Percentiles rank a stretch among this genome's conserved stretches.
These are phyloP conservation scores for Leptura quadrifasciata DNA, from an alignment of 2,888 invertebrate genomes.

Conservation along the genomic window DNA sequence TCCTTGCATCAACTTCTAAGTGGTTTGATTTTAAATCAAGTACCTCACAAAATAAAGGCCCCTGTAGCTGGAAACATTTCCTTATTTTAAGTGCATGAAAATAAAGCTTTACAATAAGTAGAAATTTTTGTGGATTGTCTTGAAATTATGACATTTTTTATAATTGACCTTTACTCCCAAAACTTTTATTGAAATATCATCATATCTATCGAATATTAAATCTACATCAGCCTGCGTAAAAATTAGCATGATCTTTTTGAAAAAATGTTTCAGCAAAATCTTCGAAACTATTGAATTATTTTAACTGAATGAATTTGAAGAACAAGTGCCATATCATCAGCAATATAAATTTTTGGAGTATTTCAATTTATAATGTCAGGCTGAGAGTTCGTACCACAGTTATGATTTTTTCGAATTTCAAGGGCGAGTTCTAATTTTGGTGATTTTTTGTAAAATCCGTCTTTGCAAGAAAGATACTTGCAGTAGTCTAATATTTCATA, in stretches of 20 bases:
- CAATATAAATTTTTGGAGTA: background rate
- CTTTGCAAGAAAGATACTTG: background rate
- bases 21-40: too few species aligned
- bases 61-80: too few species aligned
- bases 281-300: background rate
- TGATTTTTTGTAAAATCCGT: background rate
- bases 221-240: background rate
- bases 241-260: background rate
- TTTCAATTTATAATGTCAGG: background rate
- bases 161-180: background rate
- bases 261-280: background rate
- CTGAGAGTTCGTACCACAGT: background rate
- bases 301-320: background rate
- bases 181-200: conserved; percentile 2
- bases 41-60: too few species aligned
- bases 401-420: conserved; percentile 2
- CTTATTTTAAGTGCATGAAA: background rate
- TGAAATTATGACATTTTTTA: background rate
- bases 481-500: conserved; percentile 1
- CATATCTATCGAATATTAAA: background rate
- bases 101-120: background rate
- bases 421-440: background rate
- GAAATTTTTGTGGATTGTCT: background rate
- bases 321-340: background rate
- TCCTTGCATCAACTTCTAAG: too few species aligned